Base-by-base conservation (phyloP, 1,140 invertebrate genomes). In the Homarus americanus region DNA sequence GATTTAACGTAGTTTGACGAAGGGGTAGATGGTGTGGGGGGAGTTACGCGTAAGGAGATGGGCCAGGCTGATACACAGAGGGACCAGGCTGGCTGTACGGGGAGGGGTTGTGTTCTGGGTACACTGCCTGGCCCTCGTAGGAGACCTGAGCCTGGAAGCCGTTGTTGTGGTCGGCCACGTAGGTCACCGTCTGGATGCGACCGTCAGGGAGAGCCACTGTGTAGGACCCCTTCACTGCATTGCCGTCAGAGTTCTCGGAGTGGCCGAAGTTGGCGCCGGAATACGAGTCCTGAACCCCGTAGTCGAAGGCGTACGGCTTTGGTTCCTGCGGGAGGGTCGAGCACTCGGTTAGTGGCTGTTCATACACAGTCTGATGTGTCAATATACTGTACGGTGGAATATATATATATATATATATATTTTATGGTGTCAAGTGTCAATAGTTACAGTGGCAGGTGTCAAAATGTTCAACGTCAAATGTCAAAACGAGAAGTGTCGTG, bases 141-240 rank as follows among this genome's bases (percentile, higher is more conserved):
- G 86, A 82, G 15, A 93, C 93, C 80, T 93, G 82, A 40, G 93
- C 93, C 40, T 93, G 82, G 85, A 92, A 93, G 24, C 93, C 93
- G 80, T 89, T 90, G 79, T 92, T 80, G 78, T 93, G 86, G 82
- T 93, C 93, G 3, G 93, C 93, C 20, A 87, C 91, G 91, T 93
- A 93, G 63, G 34, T 89, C 32, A 69, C 93, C 17, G 83, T 92
- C 86, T 93, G 93, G 76, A 90, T 82, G 40, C 93, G 92, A 17
- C 93, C 93, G 82, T 93, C 93, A 7, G 93, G 93, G 36, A 94
- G 93, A 4, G 87, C 87, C n/a, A 93, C 92, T 7, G 49, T 63
- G 82, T 93, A 93, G 66, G 85, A 88, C 7, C 92, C 92, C 36
- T 44, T 84, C 17, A 89, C 88, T 20, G 76, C 66, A 66, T 93